phyloP scores from a whole-genome alignment of 1,140 invertebrate species.

The Micrasema longulum region DNA sequence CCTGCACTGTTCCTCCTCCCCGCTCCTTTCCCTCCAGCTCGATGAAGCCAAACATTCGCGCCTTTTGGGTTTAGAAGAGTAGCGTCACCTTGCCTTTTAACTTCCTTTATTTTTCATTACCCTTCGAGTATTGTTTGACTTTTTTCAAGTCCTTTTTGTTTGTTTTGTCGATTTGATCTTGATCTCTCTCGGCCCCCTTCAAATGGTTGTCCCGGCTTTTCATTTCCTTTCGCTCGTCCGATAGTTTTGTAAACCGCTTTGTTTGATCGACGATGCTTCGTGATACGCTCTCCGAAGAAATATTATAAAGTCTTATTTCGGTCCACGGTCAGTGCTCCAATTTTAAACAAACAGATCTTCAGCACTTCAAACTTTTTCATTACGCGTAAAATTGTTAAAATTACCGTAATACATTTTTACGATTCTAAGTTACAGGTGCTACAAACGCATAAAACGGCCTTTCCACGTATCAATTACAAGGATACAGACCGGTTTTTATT shows the following conservation, averaged over 20 bases:
- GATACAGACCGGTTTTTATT: too few relatives aligned
- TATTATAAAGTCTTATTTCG: too few relatives aligned
- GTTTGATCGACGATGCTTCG: constrained; percentile 9
- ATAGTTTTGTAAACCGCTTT: constrained; percentile 21
- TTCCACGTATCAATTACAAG: too few relatives aligned
- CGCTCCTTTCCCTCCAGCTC: constrained; percentile 3
- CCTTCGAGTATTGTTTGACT: constrained; percentile 30
- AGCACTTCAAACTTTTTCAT: too few relatives aligned
- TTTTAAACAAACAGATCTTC: too few relatives aligned
- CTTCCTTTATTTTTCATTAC: constrained; percentile 27
- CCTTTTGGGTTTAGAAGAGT: constrained; percentile 45
- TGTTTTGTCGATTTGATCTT: constrained; percentile 35
- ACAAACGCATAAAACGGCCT: too few relatives aligned
- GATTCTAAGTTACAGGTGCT: too few relatives aligned
- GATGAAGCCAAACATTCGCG: constrained; percentile 18
- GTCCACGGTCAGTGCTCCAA: too few relatives aligned
- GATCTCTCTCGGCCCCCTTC: constrained; percentile 60
- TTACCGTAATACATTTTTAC: too few relatives aligned
- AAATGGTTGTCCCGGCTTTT: constrained; percentile 70
- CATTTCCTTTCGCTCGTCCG: constrained; percentile 59
- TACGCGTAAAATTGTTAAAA: too few relatives aligned
- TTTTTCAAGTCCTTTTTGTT: constrained; percentile 29
- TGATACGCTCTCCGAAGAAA: too few relatives aligned
- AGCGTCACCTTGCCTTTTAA: constrained; percentile 35
- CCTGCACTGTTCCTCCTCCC: constrained; percentile 9